phyloP scores from a whole-genome alignment of 2,113 vertebrate genomes.

The Fregetta grallaria region DNA sequence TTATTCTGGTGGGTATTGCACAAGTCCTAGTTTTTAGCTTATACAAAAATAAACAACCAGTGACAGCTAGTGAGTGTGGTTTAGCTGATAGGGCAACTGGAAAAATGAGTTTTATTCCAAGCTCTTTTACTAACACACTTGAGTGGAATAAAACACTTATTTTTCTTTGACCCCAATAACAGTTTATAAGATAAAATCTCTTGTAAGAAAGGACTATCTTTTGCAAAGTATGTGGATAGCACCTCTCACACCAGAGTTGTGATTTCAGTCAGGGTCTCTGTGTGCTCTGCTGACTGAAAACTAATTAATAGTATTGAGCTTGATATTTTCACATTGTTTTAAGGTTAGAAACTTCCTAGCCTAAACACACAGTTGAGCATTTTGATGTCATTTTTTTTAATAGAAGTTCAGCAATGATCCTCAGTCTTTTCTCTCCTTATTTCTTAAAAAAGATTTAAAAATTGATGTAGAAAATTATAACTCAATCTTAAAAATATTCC shows the following conservation, averaged over 20 bases:
- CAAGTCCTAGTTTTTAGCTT: not conserved
- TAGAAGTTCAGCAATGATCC: not conserved
- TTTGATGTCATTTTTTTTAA: not conserved
- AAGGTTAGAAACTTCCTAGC: slow-evolving; percentile 45
- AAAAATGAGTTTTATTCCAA: not conserved
- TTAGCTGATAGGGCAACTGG: not conserved
- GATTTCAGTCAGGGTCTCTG: not conserved
- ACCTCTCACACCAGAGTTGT: not conserved
- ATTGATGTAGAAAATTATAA: slow-evolving; percentile 56
- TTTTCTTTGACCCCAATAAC: not conserved
- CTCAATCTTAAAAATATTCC: slow-evolving; percentile 22
- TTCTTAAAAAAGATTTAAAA: slow-evolving; percentile 36
- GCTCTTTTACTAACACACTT: not conserved
- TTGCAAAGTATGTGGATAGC: not conserved
- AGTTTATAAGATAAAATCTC: not conserved
- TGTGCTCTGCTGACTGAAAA: not conserved
- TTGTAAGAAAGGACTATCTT: not conserved
- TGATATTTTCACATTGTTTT: slow-evolving; percentile 14
- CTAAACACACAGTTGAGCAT: slow-evolving; percentile 21
- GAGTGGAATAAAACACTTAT: not conserved
- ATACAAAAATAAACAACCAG: not conserved
- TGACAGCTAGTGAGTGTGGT: not conserved
- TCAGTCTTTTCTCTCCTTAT: not conserved
- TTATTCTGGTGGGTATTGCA: not conserved
- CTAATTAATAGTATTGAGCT: not conserved